These are phyloP conservation scores for Peromyscus leucopus DNA, from an alignment of 2,113 vertebrate species.

Conservation along the genomic window DNA sequence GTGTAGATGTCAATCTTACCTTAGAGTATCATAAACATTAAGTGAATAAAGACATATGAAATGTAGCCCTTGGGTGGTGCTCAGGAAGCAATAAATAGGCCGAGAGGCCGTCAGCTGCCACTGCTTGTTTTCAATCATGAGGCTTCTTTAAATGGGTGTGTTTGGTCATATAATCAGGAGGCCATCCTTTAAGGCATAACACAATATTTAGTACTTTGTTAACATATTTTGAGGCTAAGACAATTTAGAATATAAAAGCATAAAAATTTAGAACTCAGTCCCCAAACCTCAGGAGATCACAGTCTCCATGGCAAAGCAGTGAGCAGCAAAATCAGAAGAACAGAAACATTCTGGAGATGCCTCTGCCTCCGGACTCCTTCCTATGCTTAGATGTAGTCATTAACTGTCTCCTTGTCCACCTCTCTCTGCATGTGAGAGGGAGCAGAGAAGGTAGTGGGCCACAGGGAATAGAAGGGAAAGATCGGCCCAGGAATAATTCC, in stretches of 20 bases:
- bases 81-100: neutral
- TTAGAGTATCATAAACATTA: neutral
- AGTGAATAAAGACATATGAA: neutral
- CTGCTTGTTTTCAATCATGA: neutral
- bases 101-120: neutral
- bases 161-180: neutral
- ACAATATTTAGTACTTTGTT: neutral
- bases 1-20: neutral
- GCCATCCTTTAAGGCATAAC: neutral
- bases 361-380: neutral
- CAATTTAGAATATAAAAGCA: constrained; percentile 11
- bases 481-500: neutral
- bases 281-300: neutral
- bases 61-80: neutral
- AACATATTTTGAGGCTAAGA: neutral
- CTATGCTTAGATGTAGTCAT: neutral
- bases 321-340: neutral
- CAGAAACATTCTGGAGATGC: neutral
- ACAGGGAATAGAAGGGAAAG: neutral
- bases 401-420: neutral
- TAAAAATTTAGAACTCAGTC: neutral
- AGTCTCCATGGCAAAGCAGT: neutral
- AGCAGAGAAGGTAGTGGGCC: neutral
- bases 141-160: neutral
- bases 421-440: neutral